Conservation (phyloP, 2,797 vertebrate genomes). For the Notamacropus eugenii region DNA sequence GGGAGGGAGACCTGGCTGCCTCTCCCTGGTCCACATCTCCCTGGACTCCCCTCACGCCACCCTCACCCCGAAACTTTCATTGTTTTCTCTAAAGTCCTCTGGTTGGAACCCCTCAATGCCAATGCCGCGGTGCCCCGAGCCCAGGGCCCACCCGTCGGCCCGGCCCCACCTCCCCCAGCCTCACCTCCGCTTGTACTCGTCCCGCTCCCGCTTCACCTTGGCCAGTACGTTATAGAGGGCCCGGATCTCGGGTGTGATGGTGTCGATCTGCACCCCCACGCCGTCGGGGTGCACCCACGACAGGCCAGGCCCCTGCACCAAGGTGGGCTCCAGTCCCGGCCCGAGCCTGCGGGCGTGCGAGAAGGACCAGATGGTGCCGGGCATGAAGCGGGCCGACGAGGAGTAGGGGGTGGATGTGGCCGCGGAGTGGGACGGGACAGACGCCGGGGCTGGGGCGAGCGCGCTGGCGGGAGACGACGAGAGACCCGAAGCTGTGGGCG, state of each 20-base stretch:
- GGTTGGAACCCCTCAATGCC: not conserved
- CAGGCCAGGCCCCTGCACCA: constrained; percentile 92
- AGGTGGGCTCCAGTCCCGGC: constrained; percentile 88
- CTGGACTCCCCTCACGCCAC: not conserved
- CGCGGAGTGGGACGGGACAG: constrained; percentile 32
- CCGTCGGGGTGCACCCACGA: constrained; percentile 96
- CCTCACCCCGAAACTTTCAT: not conserved
- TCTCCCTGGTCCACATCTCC: not conserved
- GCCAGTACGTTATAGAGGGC: constrained; percentile 98
- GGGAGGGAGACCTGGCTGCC: accelerated
- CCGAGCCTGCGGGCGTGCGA: constrained; percentile 91
- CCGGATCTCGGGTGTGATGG: constrained; percentile 96
- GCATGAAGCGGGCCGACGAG: constrained; percentile 88
- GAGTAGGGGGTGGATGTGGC: constrained; percentile 75
- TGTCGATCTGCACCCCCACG: constrained; percentile 97
- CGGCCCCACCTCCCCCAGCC: constrained; percentile 47
- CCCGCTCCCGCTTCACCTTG: constrained; percentile 97
- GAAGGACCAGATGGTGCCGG: constrained; percentile 97
- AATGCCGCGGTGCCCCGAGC: not conserved
- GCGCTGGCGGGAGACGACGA: constrained; percentile 72
- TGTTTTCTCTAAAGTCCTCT: too few species aligned
- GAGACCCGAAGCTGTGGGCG: constrained; percentile 58
- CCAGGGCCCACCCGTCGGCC: not conserved
- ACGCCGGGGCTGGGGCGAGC: constrained; percentile 15
- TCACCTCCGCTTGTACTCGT: constrained; percentile 98